Base-by-base conservation (phyloP, 1,140 invertebrate genomes). In the Leptopilina clavipes region DNA sequence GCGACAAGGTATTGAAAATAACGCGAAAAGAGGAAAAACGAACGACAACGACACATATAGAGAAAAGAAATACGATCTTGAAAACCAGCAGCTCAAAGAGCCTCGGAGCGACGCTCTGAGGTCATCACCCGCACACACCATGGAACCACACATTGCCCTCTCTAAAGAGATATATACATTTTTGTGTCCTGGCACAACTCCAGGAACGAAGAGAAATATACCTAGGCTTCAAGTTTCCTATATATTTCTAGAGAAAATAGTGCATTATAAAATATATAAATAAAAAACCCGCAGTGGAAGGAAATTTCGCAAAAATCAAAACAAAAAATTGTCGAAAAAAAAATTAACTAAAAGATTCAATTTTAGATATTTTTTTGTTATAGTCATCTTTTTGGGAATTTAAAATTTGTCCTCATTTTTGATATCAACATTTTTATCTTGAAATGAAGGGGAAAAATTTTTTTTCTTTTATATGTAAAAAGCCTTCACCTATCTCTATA, bases 111-210 rank as follows among this genome's bases (percentile, higher is more conserved):
- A 71, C 37, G 70, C 10, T 43, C n/a, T 19, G 70, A n/a, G 70
- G 59, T 65, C 22, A 65, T 65, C 59, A 65, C 25, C 59, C 59
- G 59, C 25, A 65, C 59, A 65, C 59, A 22, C 70, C 17, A 44
- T 73, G 44, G 71, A 73, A 14, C 37, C 71, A 45, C 71, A 43
- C 31, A 73, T n/a, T 10, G 19, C 37, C n/a, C 31, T 65, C 73
- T 22, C 25, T 65, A 48, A n/a, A 43, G 72, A 77, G 76, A 76
- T 74, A n/a, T n/a, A n/a, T n/a, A 73, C 75, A 82, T 77, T 81
- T 81, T 83, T 81, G 75, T 79, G 75, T 77, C 77, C 76, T 83
- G 82, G 81, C 82, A 79, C 71, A 77, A 81, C 77, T 82, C 82
- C 82, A 83, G 79, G 77, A 77, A 79, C 79, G 71, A 75, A 82